These are phyloP conservation scores for Halictus quadricinctus DNA, from an alignment of 2,888 invertebrate species.

Conservation along the genomic window DNA sequence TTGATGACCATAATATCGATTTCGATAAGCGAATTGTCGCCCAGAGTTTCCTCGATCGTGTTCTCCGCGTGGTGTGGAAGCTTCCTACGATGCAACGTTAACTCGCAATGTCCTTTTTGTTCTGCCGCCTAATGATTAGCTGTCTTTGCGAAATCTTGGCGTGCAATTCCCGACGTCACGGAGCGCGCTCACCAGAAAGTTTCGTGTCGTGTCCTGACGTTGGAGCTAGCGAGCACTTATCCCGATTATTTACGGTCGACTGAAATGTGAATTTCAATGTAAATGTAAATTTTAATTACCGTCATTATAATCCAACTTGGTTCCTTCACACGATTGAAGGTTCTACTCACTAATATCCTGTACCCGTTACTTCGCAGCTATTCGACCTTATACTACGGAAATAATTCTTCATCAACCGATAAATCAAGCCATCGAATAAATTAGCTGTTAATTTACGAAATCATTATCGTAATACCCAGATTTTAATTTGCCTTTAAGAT, in stretches of 20 bases:
- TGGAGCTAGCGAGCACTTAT: background rate
- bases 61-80: background rate
- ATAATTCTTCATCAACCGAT: background rate
- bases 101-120: slow-evolving; percentile 6
- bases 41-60: background rate
- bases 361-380: background rate
- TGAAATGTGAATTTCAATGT: background rate
- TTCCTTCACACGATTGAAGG: background rate
- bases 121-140: background rate
- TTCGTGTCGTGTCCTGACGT: background rate
- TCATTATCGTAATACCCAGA: background rate
- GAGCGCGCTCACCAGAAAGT: slow-evolving; percentile 7
- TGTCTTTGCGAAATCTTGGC: slow-evolving; percentile 15
- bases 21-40: background rate
- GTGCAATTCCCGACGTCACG: slow-evolving; percentile 14
- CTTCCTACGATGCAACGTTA: background rate
- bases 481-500: background rate
- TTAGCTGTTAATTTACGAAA: background rate
- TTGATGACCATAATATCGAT: too few relatives aligned
- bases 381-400: background rate
- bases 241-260: too few relatives aligned
- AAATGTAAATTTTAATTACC: background rate
- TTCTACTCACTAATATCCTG: background rate
- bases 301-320: background rate
- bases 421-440: background rate